A percentile compares a stretch with the other conserved stretches of the same genome.
Conservation (phyloP, 2,888 invertebrate species). For the Timandra comae region DNA sequence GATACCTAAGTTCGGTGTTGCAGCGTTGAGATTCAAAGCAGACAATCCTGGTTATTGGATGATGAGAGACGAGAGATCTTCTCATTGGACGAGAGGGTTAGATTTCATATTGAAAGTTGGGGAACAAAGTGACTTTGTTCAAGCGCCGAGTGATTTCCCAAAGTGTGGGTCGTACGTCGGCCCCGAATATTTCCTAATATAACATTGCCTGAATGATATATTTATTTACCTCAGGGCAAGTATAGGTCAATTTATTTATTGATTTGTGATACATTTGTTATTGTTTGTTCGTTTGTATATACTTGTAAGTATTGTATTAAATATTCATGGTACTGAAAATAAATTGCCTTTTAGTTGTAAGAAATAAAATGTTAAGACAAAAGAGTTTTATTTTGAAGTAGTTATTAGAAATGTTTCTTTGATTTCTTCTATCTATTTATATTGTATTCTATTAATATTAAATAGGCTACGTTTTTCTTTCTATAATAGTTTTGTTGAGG, state of each 20-base stretch:
- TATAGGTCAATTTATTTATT: conserved; percentile 43
- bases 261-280: conserved; percentile 34
- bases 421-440: too few relatives aligned
- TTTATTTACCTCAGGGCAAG: conserved; percentile 24
- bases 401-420: too few relatives aligned
- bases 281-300: conserved; percentile 19
- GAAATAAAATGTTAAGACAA: too few relatives aligned
- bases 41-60: conserved; percentile 90
- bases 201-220: conserved; percentile 13
- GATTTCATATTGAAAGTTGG: conserved; percentile 86
- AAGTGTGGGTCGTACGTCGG: conserved; percentile 86
- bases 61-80: conserved; percentile 84
- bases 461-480: too few relatives aligned
- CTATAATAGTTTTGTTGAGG: too few relatives aligned
- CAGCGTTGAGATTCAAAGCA: conserved; percentile 83
- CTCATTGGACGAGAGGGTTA: conserved; percentile 85
- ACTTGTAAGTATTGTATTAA: conserved; percentile 6
- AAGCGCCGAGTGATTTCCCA: conserved; percentile 84
- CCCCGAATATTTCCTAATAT: conserved; percentile 84
- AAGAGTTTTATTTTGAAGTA: too few relatives aligned
- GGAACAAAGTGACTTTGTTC: conserved; percentile 78
- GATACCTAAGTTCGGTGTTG: conserved; percentile 82
- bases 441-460: too few relatives aligned
- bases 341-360: background rate
- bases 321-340: conserved; percentile 1